These are phyloP conservation scores for Lasius fuliginosus DNA, from an alignment of 2,888 invertebrate genomes.

Conservation along the genomic window DNA sequence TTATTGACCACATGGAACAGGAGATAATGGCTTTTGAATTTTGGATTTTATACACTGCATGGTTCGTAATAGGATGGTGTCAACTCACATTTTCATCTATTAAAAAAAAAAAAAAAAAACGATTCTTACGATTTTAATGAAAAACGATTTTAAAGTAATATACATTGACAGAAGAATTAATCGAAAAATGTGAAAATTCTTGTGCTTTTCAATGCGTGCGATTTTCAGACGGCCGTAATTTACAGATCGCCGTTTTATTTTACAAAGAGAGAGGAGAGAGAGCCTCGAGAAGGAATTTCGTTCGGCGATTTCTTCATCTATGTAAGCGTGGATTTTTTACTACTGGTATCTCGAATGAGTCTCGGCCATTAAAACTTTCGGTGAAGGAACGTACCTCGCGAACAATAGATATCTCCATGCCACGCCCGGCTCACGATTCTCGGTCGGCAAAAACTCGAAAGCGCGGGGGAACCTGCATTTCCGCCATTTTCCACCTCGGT, in stretches of 20 bases:
- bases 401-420: constrained; percentile 35
- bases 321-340: constrained; percentile 35
- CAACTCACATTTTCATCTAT: too few relatives aligned
- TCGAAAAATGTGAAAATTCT: background rate
- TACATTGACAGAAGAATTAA: too few relatives aligned
- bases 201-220: background rate
- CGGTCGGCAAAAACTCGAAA: constrained; percentile 22
- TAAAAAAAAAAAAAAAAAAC: too few relatives aligned
- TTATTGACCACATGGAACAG: too few relatives aligned
- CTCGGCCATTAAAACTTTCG: constrained; percentile 45
- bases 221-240: background rate
- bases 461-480: background rate
- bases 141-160: too few relatives aligned
- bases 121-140: too few relatives aligned
- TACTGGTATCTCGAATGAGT: constrained; percentile 10
- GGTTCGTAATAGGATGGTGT: too few relatives aligned
- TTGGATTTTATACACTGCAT: too few relatives aligned
- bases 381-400: constrained; percentile 15
- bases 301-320: constrained; percentile 36
- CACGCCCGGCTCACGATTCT: constrained; percentile 23
- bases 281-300: background rate
- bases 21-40: too few relatives aligned
- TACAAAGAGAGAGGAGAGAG: background rate
- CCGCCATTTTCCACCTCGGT: constrained; percentile 7
- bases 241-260: background rate